Percentiles rank a stretch among this genome's conserved stretches.
Evolutionary conservation across 2,888 invertebrate species (phyloP).

Genomic region (Phymatocera aterrima): DNA sequence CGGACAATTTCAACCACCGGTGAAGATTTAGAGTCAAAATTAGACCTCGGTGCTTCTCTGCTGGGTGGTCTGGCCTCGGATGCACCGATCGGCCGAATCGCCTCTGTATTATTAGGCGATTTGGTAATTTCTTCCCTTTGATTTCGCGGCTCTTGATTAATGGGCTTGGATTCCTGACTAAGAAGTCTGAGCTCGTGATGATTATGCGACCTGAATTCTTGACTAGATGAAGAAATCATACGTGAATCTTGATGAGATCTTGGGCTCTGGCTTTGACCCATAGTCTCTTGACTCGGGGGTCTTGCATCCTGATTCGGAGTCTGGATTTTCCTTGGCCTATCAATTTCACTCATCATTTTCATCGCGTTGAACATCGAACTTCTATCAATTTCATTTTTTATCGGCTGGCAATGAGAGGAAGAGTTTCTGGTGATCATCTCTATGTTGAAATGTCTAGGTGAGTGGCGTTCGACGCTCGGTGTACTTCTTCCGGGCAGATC

Average conservation of each 20-base stretch:
- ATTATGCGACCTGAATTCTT: constrained; percentile 56
- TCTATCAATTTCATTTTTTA: constrained; percentile 59
- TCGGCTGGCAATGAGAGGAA: constrained; percentile 41
- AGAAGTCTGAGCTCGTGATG: constrained; percentile 61
- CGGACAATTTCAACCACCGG: constrained; percentile 51
- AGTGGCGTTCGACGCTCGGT: constrained; percentile 53
- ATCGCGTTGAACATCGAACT: constrained; percentile 57
- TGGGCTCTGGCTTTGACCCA: constrained; percentile 51
- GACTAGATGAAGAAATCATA: constrained; percentile 40
- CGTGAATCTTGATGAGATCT: constrained; percentile 54
- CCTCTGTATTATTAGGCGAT: constrained; percentile 51
- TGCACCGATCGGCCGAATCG: constrained; percentile 27
- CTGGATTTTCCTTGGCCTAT: constrained; percentile 56
- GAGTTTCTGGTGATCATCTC: constrained; percentile 55
- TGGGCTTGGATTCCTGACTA: constrained; percentile 60
- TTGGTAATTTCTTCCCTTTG: constrained; percentile 55
- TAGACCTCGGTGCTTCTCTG: constrained; percentile 52
- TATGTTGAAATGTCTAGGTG: constrained; percentile 54
- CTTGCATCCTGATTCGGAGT: constrained; percentile 29
- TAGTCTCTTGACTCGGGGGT: constrained; percentile 42
- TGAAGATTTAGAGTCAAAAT: constrained; percentile 58
- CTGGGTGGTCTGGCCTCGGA: constrained; percentile 56
- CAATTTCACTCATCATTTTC: constrained; percentile 59
- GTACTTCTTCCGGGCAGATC: constrained; percentile 55
- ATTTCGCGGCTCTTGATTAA: constrained; percentile 29